Evolutionary conservation across 2,113 vertebrate species (phyloP), one percentile per base, ranked within the genome.

Genomic region (Leptodactylus fuscus): DNA sequence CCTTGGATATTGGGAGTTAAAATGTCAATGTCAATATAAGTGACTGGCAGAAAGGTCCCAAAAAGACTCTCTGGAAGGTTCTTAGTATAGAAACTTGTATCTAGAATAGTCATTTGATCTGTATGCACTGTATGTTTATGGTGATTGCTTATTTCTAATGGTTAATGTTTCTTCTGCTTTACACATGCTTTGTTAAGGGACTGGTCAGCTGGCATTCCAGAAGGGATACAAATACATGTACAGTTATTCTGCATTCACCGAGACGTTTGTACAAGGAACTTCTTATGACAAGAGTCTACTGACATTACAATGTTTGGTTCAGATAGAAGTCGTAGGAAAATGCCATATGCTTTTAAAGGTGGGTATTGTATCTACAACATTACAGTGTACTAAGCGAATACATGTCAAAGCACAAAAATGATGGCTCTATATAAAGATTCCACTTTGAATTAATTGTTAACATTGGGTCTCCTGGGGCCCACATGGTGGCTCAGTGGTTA

Each of bases 281-380:
- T 88, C 3, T 10, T 74, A 71, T 46, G 93, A 93, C 65, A 89
- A 90, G 62, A 94, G 93, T 46, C 93, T 94, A 53, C 86, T 97
- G 44, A 89, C 93, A 67, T 87, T 98, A 77, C 94, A 96, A 88
- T 95, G 95, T 77, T 89, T 93, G 78, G 93, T 94, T 75, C 89
- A 95, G 67, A 90, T 97, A 1, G 91, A 95, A 0, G 90, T 92
- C 3, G 7, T 96, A 75, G 95, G 94, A 60, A 93, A 90, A 2
- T 97, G 96, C 90, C 95, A 92, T 41, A 88, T 95, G 81, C 90
- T 91, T 88, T 93, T 97, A 92, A 88, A 92, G 93, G 96, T 97
- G 75, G 90, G 93, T 91, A 65, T 86, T 48, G 36, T 73, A 69
- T 34, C 53, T 34, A 53, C 15, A 67, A 2, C 32, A 8, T 22